phyloP scores from a whole-genome alignment of 1,140 invertebrate genomes.

The Brevipalpus yothersi region DNA sequence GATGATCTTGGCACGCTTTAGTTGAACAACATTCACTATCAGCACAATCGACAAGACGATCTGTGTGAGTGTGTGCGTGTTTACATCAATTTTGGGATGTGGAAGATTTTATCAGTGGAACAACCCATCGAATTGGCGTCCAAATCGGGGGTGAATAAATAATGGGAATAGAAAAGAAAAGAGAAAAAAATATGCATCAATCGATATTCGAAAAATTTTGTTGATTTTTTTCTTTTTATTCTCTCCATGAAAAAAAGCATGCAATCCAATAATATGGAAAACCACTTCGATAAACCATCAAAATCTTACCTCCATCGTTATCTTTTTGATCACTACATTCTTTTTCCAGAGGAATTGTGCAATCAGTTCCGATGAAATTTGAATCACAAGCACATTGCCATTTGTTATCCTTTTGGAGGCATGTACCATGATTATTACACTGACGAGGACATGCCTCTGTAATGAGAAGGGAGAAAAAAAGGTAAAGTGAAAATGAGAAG shows the following conservation, averaged over 20 bases:
- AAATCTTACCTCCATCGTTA: conserved; percentile 68
- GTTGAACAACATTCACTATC: conserved; percentile 74
- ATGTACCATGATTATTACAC: conserved; percentile 25
- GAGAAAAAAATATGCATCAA: too few relatives aligned
- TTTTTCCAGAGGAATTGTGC: conserved; percentile 67
- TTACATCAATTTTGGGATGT: background rate
- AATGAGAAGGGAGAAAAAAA: background rate
- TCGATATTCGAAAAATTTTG: too few relatives aligned
- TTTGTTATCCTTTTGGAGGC: conserved; percentile 17
- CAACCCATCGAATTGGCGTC: background rate
- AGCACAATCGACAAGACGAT: conserved; percentile 89
- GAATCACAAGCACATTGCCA: conserved; percentile 64
- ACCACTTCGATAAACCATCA: too few relatives aligned
- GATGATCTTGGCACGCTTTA: conserved; percentile 44
- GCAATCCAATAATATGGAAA: too few relatives aligned
- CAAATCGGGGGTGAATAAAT: background rate
- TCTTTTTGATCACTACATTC: conserved; percentile 79
- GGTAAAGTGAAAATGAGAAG: background rate
- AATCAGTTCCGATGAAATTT: conserved; percentile 76
- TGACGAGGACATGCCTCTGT: conserved; percentile 79
- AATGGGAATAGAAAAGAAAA: background rate
- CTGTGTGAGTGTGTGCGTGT: conserved; percentile 24
- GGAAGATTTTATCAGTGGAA: background rate
- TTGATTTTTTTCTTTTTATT: too few relatives aligned
- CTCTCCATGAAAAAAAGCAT: too few relatives aligned